Evolutionary conservation across 2,797 vertebrate genomes (phyloP), one percentile per base, ranked within the genome.

Genomic region (Myotis planiceps): DNA sequence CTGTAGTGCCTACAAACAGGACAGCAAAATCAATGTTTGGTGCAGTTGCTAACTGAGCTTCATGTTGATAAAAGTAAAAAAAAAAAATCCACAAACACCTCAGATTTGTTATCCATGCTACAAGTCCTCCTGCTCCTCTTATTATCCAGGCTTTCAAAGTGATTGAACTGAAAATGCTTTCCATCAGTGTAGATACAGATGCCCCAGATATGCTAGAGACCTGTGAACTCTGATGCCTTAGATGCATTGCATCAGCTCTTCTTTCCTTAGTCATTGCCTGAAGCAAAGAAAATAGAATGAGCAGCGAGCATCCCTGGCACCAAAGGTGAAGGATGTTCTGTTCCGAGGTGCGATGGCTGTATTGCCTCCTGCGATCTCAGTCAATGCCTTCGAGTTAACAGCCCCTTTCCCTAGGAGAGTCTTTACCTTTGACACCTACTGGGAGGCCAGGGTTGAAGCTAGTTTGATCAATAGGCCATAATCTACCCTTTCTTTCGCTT

Each of bases 21-120:
- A 90, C 96, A 97, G 96, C 87, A 96, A 98, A 98, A 98, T 98
- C 98, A 97, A 97, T 98, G 98, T 95, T 98, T 97, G 96, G 94
- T 97, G 95, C 88, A 96, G 93, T 97, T 97, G 96, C 97, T 98
- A 96, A 98, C 97, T 84, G 96, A 98, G 97, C 76, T 98, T 98
- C 98, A 96, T 97, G 97, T 98, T 97, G 96, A 97, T 98, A 96
- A 97, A 98, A 92, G 49, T 12, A 2, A 21, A 92, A 95, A 85
- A 80, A 90, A 97, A 97, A 97, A 55, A 58, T 29, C 96, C 10
- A 23, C 29, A 42, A 65, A 63, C 14, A 69, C 58, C 39, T 49
- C 66, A 98, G 96, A 94, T 98, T 97, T 98, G 95, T 97, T 98
- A 97, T 94, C 97, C 91, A 75, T 96, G 95, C 95, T 97, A 96